Evolutionary conservation across 2,888 invertebrate species (phyloP).

Genomic region (Gari tellinella): DNA sequence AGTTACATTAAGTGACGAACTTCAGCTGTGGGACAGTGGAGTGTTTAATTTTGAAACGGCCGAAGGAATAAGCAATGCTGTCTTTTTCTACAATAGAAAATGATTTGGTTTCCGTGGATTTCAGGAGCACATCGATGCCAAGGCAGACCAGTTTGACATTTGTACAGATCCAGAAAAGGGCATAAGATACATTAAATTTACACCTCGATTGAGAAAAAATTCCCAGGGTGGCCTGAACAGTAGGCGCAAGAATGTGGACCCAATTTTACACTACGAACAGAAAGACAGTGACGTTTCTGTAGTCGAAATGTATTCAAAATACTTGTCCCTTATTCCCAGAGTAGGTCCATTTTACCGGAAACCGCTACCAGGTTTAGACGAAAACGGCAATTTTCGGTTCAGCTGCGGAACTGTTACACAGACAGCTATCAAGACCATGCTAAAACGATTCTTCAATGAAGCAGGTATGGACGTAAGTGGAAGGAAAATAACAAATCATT

Average conservation of each 20-base stretch:
- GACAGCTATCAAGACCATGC: background rate
- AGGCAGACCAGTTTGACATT: slow-evolving; percentile 23
- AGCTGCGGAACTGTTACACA: background rate
- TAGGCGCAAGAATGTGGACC: slow-evolving; percentile 5
- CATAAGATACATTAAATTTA: slow-evolving; percentile 10
- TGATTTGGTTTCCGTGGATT: slow-evolving; percentile 20
- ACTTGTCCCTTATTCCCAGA: slow-evolving; percentile 5
- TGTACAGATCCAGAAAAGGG: background rate
- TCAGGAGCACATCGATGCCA: slow-evolving; percentile 14
- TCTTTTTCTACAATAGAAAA: slow-evolving; percentile 17
- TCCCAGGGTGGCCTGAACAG: slow-evolving; percentile 22
- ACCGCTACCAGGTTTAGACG: slow-evolving; percentile 1
- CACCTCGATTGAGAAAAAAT: slow-evolving; percentile 20
- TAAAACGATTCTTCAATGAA: slow-evolving; percentile 8
- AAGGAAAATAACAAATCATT: slow-evolving; percentile 4
- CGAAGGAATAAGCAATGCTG: slow-evolving; percentile 14
- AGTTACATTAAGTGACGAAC: slow-evolving; percentile 15
- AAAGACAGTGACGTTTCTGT: background rate
- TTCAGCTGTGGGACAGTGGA: slow-evolving; percentile 10
- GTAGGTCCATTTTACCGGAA: slow-evolving; percentile 1
- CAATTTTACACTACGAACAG: slow-evolving; percentile 26
- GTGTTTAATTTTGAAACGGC: slow-evolving; percentile 18
- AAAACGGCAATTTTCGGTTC: background rate
- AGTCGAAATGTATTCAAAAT: slow-evolving; percentile 7
- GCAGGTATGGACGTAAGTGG: slow-evolving; percentile 4